phyloP scores from a whole-genome alignment of 2,113 vertebrate genomes.

The Rhagologus leucostigma region DNA sequence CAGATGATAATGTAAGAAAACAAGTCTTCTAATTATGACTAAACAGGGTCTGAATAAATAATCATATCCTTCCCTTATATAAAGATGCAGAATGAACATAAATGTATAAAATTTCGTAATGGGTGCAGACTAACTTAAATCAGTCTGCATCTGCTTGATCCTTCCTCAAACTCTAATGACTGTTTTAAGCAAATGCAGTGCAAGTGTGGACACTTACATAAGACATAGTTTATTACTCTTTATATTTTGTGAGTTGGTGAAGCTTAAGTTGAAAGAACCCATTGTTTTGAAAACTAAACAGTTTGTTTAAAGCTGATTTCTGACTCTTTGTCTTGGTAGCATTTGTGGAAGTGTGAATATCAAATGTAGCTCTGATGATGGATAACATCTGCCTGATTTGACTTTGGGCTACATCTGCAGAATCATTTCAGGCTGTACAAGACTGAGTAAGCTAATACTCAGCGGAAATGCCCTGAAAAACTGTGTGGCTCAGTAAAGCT shows the following conservation, averaged over 20 bases:
- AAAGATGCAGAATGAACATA: background rate
- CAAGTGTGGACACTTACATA: background rate
- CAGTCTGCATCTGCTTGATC: background rate
- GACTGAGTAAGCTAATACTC: background rate
- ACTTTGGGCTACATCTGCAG: background rate
- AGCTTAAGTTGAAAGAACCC: background rate
- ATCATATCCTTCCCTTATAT: background rate
- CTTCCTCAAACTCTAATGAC: background rate
- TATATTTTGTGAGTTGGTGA: background rate
- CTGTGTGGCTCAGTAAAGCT: background rate
- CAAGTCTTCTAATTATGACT: background rate
- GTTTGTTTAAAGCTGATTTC: background rate
- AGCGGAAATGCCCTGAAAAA: background rate
- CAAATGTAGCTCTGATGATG: background rate
- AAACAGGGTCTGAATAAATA: background rate
- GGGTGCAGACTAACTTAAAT: background rate
- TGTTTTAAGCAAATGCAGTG: background rate
- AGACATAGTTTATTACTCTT: background rate
- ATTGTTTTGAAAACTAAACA: background rate
- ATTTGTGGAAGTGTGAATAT: background rate
- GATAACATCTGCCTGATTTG: background rate
- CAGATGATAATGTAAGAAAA: slow-evolving; percentile 75
- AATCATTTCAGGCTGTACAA: background rate
- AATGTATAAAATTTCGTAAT: background rate
- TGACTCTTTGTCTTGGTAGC: background rate